Base-by-base conservation (phyloP, 2,888 invertebrate species). In the Torymus tubicola region DNA sequence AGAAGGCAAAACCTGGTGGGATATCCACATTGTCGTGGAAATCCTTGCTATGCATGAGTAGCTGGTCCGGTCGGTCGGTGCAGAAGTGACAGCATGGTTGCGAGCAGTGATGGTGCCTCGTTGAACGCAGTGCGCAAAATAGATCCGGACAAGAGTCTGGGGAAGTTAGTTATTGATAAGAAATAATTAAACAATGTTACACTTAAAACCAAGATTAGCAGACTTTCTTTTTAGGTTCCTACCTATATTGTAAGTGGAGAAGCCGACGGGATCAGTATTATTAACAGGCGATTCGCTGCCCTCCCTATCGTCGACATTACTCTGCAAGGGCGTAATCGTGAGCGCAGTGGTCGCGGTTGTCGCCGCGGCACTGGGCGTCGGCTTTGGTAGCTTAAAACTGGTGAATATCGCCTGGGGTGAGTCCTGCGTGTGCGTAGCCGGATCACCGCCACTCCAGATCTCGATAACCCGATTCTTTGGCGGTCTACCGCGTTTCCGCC, bases 391-490 rank as follows among this genome's bases (percentile, higher is more conserved):
- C 89, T 98, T 98, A 90, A 98, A 98, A 85, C 97, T 97, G 18
- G 97, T 97, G 90, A 97, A 98, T 85, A 97, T 96, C 0, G 97
- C 97, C 91, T 97, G 96, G 0, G 97, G 97, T 53, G 96, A 95
- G 85, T 95, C 92, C 82, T 93, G 92, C 0, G 94, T 92, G 92
- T 94, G 88, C 50, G 86, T 86, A 14, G 89, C 77, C 5, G 88
- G 87, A 68, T 87, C 88, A 11, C 88, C 88, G 87, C 95, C 96
- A 85, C 95, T 95, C 94, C 96, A 97, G 82, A 97, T 96, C 93
- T 97, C 97, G 60, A 97, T 97, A 14, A 97, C 95, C 0, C 97
- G 94, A 90, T 98, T 98, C 92, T 99, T 99, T 14, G 98, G 98
- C n/a, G 99, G 99, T 82, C 99, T 93, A 64, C 99, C 98, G 52